phyloP scores from a whole-genome alignment of 2,888 invertebrate species.

The Bibio marci region DNA sequence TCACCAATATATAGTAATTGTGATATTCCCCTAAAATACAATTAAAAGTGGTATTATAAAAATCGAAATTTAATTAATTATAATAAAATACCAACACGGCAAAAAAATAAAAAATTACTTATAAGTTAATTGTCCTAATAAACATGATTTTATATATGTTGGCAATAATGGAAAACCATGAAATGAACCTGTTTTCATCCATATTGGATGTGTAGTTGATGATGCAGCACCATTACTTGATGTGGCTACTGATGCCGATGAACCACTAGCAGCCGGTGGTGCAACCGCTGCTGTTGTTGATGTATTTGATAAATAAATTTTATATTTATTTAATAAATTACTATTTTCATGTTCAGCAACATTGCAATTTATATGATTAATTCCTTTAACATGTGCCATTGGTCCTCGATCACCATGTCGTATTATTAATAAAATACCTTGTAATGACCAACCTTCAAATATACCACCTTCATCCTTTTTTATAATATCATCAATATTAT shows the following conservation, averaged over 20 bases:
- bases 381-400: constrained; percentile 62
- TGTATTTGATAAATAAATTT: constrained; percentile 7
- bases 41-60: background rate
- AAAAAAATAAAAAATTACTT: constrained; percentile 19
- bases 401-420: constrained; percentile 85
- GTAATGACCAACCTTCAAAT: constrained; percentile 28
- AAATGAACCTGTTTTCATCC: constrained; percentile 66
- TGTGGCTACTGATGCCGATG: too few relatives aligned
- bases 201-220: constrained; percentile 40
- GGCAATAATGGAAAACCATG: constrained; percentile 71
- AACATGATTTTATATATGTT: constrained; percentile 45
- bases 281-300: constrained; percentile 5
- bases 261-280: constrained; percentile 9
- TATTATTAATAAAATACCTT: constrained; percentile 48
- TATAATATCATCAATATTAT: constrained; percentile 49
- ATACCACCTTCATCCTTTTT: constrained; percentile 50
- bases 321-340: constrained; percentile 23
- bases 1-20: constrained; percentile 70
- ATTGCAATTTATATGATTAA: constrained; percentile 63
- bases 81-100: background rate
- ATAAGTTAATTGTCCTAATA: constrained; percentile 69
- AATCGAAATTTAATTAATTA: background rate
- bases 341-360: constrained; percentile 22
- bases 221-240: constrained; percentile 8
- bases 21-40: constrained; percentile 41